Evolutionary conservation across 2,113 vertebrate genomes (phyloP).

Genomic region (Rattus rattus): DNA sequence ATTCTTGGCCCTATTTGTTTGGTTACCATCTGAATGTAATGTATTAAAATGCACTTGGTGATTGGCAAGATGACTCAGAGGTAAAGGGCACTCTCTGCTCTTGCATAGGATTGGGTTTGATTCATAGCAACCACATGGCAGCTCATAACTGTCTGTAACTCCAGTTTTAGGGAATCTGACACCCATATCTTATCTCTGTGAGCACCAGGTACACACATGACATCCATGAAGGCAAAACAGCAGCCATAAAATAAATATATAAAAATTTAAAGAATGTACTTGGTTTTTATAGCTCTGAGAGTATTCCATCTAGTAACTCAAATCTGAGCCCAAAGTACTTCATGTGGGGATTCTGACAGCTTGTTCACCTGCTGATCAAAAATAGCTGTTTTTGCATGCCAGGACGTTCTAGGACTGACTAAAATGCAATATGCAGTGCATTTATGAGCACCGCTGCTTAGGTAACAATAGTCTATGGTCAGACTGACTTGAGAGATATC

Average conservation of each 20-base stretch:
- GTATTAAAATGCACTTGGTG: background rate
- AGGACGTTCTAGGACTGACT: background rate
- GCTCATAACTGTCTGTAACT: background rate
- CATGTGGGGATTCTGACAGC: background rate
- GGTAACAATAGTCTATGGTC: background rate
- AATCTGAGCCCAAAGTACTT: background rate
- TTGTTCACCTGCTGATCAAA: background rate
- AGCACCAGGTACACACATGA: background rate
- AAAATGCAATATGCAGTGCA: background rate
- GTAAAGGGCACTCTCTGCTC: background rate
- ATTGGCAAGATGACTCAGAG: background rate
- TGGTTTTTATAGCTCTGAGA: background rate
- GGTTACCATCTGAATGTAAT: background rate
- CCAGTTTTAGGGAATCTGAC: background rate
- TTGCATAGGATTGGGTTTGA: background rate
- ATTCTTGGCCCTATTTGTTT: background rate
- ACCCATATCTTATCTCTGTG: background rate
- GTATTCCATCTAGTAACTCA: background rate
- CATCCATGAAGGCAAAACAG: background rate
- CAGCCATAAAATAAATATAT: background rate
- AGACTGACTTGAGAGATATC: conserved; percentile 16
- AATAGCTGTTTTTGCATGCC: background rate
- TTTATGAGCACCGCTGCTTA: background rate
- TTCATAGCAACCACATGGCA: background rate
- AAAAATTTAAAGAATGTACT: background rate